phyloP scores from a whole-genome alignment of 92 coral and sea anemone species.

The Heteractis magnifica region DNA sequence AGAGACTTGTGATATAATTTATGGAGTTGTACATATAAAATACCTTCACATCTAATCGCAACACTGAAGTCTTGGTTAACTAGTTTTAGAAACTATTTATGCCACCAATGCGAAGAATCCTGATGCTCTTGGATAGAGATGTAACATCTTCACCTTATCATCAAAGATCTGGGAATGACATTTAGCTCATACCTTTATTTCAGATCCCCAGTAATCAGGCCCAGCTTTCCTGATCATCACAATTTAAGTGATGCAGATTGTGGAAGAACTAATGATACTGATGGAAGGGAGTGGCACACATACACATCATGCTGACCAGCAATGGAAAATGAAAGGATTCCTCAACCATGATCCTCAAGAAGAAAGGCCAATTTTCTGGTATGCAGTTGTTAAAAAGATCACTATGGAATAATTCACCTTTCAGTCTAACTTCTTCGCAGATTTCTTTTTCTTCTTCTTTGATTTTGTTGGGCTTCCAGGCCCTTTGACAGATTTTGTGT shows the following conservation, averaged over 20 bases:
- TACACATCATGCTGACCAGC: not conserved
- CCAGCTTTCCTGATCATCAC: too few relatives aligned
- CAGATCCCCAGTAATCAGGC: too few relatives aligned
- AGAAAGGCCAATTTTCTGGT: not conserved
- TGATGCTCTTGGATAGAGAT: not conserved
- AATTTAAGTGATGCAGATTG: too few relatives aligned
- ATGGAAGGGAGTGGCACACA: not conserved
- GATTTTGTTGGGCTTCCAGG: constrained; percentile 31
- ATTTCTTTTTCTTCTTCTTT: constrained; percentile 14
- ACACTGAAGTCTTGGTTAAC: not conserved
- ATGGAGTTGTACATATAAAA: too few relatives aligned
- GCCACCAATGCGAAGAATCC: not conserved
- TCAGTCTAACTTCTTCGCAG: constrained; percentile 1
- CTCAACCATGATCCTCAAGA: not conserved
- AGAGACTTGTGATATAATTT: too few relatives aligned
- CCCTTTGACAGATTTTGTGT: constrained; percentile 22
- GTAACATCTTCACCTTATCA: not conserved
- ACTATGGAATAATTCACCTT: not conserved
- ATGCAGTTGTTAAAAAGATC: not conserved
- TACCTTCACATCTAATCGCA: not conserved
- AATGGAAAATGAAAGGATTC: not conserved
- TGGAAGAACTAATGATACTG: too few relatives aligned
- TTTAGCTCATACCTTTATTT: not conserved
- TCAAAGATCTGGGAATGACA: not conserved
- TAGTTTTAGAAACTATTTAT: not conserved